A percentile compares a stretch with the other conserved stretches of the same genome.
These are phyloP conservation scores for Brachypterus glaber DNA, from an alignment of 2,888 invertebrate genomes.

Conservation along the genomic window DNA sequence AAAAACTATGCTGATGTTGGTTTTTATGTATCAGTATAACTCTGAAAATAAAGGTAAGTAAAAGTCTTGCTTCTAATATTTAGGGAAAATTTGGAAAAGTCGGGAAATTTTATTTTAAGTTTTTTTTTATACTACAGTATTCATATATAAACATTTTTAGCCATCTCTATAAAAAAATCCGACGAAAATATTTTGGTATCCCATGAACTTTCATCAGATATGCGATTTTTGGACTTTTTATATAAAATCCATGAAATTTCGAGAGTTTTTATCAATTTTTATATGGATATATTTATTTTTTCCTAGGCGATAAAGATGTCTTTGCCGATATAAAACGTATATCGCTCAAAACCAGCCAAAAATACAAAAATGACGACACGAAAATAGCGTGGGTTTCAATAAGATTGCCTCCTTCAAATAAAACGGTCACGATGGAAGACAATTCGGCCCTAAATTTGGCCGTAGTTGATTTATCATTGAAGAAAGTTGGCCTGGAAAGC, in stretches of 20 bases:
- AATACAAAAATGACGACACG: conserved; percentile 57
- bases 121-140: no score
- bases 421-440: conserved; percentile 28
- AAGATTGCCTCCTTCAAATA: conserved; percentile 42
- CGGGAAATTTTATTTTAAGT: no score
- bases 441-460: conserved; percentile 43
- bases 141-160: no score
- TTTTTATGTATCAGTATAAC: conserved; percentile 55
- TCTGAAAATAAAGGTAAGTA: conserved; percentile 53
- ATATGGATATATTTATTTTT: no score
- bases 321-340: conserved; percentile 50
- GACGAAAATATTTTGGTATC: no score
- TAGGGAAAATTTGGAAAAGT: conserved; percentile 32
- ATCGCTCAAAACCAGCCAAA: conserved; percentile 52
- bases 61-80: no score
- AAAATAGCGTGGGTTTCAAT: conserved; percentile 63
- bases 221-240: no score
- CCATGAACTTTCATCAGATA: no score
- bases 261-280: no score
- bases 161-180: no score
- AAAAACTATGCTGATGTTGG: conserved; percentile 68
- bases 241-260: no score
- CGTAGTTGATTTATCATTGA: conserved; percentile 57
- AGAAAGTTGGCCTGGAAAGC: conserved; percentile 63
- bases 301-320: conserved; percentile 27